Evolutionary conservation across 1,140 invertebrate genomes (phyloP).

Genomic region (Solen grandis): DNA sequence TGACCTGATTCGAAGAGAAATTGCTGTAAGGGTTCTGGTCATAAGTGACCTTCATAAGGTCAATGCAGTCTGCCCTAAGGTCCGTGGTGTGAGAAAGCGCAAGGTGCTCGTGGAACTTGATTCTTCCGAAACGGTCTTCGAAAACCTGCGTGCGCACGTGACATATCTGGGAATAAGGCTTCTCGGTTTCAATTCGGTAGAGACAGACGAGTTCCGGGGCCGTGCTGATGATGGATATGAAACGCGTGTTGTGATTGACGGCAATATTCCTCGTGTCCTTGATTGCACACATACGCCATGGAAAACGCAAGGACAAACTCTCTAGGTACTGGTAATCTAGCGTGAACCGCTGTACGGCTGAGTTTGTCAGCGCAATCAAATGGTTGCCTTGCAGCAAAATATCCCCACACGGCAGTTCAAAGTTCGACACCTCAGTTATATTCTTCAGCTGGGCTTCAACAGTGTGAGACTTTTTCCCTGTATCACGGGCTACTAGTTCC

Average conservation of each 20-base stretch:
- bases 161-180: constrained; percentile 50
- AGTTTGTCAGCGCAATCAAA: constrained; percentile 23
- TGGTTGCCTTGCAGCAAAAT: constrained; percentile 19
- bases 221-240: constrained; percentile 37
- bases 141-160: constrained; percentile 46
- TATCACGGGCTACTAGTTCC: constrained; percentile 33
- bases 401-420: constrained; percentile 52
- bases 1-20: constrained; percentile 34
- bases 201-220: constrained; percentile 22
- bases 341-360: constrained; percentile 38
- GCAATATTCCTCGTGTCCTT: constrained; percentile 29
- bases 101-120: constrained; percentile 42
- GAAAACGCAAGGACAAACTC: constrained; percentile 39
- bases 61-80: constrained; percentile 45
- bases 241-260: constrained; percentile 51
- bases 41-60: constrained; percentile 41
- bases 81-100: constrained; percentile 52
- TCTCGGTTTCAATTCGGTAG: constrained; percentile 52
- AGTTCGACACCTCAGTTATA: constrained; percentile 27
- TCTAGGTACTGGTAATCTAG: constrained; percentile 36
- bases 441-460: neutral
- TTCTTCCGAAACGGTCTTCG: constrained; percentile 48
- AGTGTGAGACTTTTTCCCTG: constrained; percentile 18
- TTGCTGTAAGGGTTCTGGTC: constrained; percentile 54
- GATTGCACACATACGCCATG: constrained; percentile 54